Percentiles rank a stretch among this genome's conserved stretches.
These are phyloP conservation scores for Branchinecta sandiegonensis DNA, from an alignment of 2,888 invertebrate genomes.

Conservation along the genomic window DNA sequence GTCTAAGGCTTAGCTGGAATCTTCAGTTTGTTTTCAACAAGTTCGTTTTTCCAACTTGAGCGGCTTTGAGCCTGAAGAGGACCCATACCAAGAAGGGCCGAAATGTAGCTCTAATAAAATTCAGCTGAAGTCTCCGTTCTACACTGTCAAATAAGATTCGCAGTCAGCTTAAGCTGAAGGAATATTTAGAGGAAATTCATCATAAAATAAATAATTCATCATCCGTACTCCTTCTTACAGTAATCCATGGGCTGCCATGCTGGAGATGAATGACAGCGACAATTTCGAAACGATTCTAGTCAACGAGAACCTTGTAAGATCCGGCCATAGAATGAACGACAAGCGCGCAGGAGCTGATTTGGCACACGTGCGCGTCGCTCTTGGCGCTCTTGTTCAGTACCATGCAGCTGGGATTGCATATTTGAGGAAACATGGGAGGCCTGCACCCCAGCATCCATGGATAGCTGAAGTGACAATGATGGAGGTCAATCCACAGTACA, in stretches of 20 bases:
- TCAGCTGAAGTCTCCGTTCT: no score
- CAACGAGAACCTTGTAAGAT: conserved; percentile 18
- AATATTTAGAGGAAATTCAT: no score
- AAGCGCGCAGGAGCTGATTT: conserved; percentile 21
- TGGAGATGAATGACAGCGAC: conserved; percentile 17
- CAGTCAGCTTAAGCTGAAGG: no score
- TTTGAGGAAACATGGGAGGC: conserved; percentile 8
- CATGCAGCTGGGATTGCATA: conserved; percentile 20
- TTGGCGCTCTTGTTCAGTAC: conserved; percentile 20
- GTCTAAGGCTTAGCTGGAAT: no score
- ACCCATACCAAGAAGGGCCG: no score
- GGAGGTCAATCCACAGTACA: conserved; percentile 6
- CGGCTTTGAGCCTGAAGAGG: no score
- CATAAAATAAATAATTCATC: no score
- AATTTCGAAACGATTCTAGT: conserved; percentile 17
- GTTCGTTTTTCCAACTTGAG: no score
- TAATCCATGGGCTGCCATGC: conserved; percentile 2
- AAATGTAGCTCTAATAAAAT: no score
- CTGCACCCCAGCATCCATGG: background rate
- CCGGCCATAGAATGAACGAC: conserved; percentile 20
- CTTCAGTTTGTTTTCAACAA: no score
- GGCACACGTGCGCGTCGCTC: conserved; percentile 17
- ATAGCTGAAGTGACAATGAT: background rate
- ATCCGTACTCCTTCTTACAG: background rate
- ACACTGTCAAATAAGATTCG: no score